Conservation (phyloP, 2,113 vertebrate genomes). For the Microcebus murinus region DNA sequence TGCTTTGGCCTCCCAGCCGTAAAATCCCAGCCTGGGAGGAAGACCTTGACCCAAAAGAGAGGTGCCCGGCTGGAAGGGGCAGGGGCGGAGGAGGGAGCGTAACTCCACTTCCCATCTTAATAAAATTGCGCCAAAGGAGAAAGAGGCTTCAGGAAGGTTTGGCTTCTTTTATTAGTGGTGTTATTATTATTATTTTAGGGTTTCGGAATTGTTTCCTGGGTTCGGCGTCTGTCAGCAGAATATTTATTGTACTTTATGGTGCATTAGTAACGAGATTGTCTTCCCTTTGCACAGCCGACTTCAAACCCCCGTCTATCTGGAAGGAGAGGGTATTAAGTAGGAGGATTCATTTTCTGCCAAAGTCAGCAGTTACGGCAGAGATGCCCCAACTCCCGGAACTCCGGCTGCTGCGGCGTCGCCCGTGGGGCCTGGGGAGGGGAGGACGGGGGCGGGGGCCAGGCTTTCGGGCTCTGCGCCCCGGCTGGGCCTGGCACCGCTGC, state of each 20-base stretch:
- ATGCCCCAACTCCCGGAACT: constrained; percentile 3
- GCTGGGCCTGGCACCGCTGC: background rate
- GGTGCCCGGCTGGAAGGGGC: background rate
- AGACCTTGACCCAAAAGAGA: constrained; percentile 43
- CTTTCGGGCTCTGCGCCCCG: background rate
- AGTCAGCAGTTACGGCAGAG: constrained; percentile 66
- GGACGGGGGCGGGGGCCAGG: background rate
- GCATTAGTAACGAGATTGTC: constrained; percentile 72
- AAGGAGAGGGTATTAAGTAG: constrained; percentile 35
- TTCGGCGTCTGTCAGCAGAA: constrained; percentile 60
- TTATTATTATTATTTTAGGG: constrained; percentile 9
- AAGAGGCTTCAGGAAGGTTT: constrained; percentile 39
- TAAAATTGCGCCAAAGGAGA: constrained; percentile 62
- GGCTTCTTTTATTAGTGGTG: background rate
- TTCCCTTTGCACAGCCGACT: constrained; percentile 61
- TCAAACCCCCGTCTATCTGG: constrained; percentile 42
- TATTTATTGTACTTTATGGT: constrained; percentile 71
- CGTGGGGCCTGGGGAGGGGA: background rate
- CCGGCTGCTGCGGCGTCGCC: background rate
- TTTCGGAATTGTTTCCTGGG: constrained; percentile 55
- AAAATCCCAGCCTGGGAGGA: background rate
- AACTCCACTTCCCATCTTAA: constrained; percentile 15
- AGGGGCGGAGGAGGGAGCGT: background rate
- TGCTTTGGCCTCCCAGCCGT: background rate
- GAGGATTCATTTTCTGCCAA: constrained; percentile 74